phyloP scores from a whole-genome alignment of 2,888 invertebrate genomes.

The Resseliella maxima region DNA sequence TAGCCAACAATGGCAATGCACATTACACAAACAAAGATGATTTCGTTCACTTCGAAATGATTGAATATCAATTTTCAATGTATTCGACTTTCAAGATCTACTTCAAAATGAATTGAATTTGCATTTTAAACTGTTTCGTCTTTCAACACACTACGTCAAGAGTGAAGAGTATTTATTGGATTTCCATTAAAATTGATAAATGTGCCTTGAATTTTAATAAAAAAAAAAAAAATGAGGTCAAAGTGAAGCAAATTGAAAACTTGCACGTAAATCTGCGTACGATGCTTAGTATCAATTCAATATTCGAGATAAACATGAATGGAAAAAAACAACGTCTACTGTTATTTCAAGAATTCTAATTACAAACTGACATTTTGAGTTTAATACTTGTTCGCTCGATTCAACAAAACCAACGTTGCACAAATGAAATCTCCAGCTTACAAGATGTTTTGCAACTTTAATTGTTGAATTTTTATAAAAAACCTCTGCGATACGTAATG shows the following conservation, averaged over 20 bases:
- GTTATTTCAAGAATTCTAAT: background rate
- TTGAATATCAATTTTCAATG: background rate
- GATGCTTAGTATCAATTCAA: background rate
- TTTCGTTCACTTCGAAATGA: background rate
- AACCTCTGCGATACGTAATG: slow-evolving; percentile 9
- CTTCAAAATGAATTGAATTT: slow-evolving; percentile 6
- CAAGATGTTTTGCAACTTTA: slow-evolving; percentile 51
- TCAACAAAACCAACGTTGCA: background rate
- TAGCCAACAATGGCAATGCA: background rate
- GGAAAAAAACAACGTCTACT: background rate
- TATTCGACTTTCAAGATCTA: background rate
- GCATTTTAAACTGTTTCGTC: background rate
- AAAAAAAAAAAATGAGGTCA: background rate
- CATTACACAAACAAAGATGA: background rate
- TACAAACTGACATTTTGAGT: slow-evolving; percentile 1
- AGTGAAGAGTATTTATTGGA: background rate
- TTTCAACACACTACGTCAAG: background rate
- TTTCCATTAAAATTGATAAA: background rate
- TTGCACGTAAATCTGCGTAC: background rate
- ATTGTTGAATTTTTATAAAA: slow-evolving; percentile 49
- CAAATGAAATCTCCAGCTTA: slow-evolving; percentile 44
- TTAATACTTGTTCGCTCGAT: background rate
- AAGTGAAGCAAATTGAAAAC: background rate
- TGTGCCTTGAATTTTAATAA: background rate
- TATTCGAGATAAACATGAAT: background rate